Conservation (phyloP, 2,113 vertebrate species). For the Coreoperca whiteheadi region DNA sequence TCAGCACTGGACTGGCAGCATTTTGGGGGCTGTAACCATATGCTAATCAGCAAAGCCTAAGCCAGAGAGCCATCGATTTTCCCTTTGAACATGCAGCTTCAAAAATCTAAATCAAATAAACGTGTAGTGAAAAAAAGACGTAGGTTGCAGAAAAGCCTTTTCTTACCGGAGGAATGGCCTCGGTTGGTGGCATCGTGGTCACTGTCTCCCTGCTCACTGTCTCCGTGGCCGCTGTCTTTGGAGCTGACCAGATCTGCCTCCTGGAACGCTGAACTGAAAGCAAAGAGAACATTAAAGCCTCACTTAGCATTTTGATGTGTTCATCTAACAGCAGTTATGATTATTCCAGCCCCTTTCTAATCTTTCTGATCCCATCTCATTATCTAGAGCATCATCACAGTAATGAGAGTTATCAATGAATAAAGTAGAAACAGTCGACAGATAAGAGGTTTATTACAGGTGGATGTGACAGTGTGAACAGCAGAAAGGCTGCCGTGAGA, state of each 20-base stretch:
- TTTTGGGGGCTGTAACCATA: conserved; percentile 13
- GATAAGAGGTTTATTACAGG: background rate
- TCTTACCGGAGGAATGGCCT: conserved; percentile 96
- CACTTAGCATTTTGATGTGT: background rate
- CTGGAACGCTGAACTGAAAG: conserved; percentile 95
- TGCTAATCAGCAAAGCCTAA: conserved; percentile 34
- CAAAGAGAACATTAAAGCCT: background rate
- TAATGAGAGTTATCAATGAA: background rate
- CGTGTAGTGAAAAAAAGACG: background rate
- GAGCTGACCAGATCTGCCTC: conserved; percentile 99
- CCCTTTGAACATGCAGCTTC: background rate
- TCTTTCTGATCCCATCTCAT: conserved; percentile 14
- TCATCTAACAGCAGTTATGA: background rate
- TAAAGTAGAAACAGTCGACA: background rate
- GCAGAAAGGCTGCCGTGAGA: background rate
- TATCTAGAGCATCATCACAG: background rate
- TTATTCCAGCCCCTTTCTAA: background rate
- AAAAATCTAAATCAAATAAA: background rate
- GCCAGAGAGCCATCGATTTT: conserved; percentile 2
- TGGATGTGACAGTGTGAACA: background rate
- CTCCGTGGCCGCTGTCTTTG: conserved; percentile 99
- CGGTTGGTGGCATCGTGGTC: conserved; percentile 98
- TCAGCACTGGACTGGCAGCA: background rate
- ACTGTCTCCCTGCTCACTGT: conserved; percentile 99
- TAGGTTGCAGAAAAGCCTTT: background rate